A percentile compares a stretch with the other conserved stretches of the same genome.
Evolutionary conservation across 37 sponge, comb jelly and placozoan genomes (phyloP).

Genomic region (Cladorhizidae sp.): DNA sequence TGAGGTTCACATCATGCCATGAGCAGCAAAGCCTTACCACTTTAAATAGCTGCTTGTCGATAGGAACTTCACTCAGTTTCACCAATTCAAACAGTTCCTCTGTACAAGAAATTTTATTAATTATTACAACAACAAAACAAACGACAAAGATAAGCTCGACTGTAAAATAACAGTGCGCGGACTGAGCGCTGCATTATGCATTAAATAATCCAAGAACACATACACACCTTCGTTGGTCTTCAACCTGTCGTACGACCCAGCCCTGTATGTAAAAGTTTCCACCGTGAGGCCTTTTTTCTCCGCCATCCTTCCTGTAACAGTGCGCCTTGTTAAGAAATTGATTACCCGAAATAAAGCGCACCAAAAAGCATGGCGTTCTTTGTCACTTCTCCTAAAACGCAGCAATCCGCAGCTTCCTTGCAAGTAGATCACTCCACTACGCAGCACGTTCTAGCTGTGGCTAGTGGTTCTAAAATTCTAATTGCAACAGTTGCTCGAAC

Average conservation of each 20-base stretch:
- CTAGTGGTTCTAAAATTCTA: conserved; percentile 4
- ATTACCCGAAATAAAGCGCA: background rate
- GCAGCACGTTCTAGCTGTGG: background rate
- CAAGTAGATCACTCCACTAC: background rate
- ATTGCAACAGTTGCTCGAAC: conserved; percentile 7
- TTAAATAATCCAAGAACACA: too few relatives aligned
- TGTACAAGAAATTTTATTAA: background rate
- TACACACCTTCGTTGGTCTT: conserved; percentile 33
- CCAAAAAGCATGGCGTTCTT: background rate
- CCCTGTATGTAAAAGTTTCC: conserved; percentile 37
- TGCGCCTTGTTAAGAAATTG: background rate
- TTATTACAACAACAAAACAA: background rate
- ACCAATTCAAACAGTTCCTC: conserved; percentile 80
- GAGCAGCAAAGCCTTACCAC: conserved; percentile 40
- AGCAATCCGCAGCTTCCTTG: background rate
- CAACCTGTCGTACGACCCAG: conserved; percentile 32
- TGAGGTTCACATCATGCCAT: background rate
- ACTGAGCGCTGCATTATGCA: background rate
- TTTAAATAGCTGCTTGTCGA: conserved; percentile 68
- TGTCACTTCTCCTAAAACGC: background rate
- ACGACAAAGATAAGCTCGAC: background rate
- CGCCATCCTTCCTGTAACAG: background rate
- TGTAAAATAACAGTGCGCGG: background rate
- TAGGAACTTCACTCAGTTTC: conserved; percentile 72
- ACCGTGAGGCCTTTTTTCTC: background rate